These are phyloP conservation scores for Mobula birostris DNA, from an alignment of 2,113 vertebrate genomes.

Conservation along the genomic window DNA sequence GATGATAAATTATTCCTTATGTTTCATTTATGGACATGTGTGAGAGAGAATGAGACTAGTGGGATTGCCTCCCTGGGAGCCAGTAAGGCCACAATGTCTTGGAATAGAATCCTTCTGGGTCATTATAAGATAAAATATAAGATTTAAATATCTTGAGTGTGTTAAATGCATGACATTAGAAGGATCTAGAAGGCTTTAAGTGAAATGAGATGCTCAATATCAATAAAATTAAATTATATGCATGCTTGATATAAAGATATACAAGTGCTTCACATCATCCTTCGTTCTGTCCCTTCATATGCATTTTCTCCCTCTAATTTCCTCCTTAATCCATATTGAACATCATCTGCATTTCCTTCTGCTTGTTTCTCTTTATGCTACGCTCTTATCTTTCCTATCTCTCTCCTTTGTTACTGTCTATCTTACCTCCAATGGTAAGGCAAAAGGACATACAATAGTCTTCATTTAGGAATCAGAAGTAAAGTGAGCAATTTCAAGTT, in stretches of 20 bases:
- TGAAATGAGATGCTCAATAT: neutral
- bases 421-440: neutral
- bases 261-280: neutral
- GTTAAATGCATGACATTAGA: neutral
- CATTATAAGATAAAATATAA: too few species aligned
- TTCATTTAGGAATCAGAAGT: too few species aligned
- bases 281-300: neutral
- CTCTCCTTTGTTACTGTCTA: neutral
- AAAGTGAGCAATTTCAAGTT: too few species aligned
- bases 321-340: neutral
- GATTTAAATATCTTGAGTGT: neutral
- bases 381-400: neutral
- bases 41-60: too few species aligned
- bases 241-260: neutral
- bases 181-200: neutral
- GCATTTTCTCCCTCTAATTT: neutral
- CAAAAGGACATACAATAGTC: too few species aligned
- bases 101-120: too few species aligned
- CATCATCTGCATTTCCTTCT: neutral
- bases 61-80: too few species aligned
- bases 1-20: too few species aligned
- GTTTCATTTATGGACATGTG: too few species aligned
- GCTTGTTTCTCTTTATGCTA: neutral
- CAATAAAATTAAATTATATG: neutral
- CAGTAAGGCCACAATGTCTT: too few species aligned